A percentile compares a stretch with the other conserved stretches of the same genome.
Evolutionary conservation across 2,113 vertebrate genomes (phyloP).

Genomic region (Stegostoma tigrinum): DNA sequence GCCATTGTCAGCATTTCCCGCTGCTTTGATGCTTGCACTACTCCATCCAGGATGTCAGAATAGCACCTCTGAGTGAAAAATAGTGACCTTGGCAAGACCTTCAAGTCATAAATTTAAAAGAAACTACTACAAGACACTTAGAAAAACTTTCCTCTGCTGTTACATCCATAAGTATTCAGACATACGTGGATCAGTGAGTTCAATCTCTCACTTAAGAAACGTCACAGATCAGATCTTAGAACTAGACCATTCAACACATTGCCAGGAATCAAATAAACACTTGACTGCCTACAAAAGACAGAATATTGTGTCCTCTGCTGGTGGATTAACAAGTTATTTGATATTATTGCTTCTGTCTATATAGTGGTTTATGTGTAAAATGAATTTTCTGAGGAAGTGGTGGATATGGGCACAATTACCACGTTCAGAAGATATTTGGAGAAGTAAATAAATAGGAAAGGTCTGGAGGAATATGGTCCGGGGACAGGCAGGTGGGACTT

Average conservation of each 20-base stretch:
- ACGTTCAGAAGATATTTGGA: too few species aligned
- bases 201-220: not conserved
- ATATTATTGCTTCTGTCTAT: not conserved
- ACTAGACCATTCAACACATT: not conserved
- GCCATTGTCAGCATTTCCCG: not conserved
- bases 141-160: not conserved
- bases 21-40: not conserved
- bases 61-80: not conserved
- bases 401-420: not conserved
- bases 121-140: not conserved
- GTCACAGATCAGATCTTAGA: not conserved
- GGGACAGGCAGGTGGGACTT: too few species aligned
- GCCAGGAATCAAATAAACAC: not conserved
- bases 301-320: too few species aligned
- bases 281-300: not conserved
- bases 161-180: not conserved
- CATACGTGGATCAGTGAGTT: not conserved
- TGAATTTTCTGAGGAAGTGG: not conserved
- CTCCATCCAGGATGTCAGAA: not conserved
- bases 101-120: not conserved
- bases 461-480: too few species aligned
- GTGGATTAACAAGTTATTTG: not conserved
- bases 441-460: too few species aligned
- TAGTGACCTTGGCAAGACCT: not conserved
- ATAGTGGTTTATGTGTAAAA: not conserved